These are phyloP conservation scores for Corapipo altera DNA, from an alignment of 2,113 vertebrate genomes.

Conservation along the genomic window DNA sequence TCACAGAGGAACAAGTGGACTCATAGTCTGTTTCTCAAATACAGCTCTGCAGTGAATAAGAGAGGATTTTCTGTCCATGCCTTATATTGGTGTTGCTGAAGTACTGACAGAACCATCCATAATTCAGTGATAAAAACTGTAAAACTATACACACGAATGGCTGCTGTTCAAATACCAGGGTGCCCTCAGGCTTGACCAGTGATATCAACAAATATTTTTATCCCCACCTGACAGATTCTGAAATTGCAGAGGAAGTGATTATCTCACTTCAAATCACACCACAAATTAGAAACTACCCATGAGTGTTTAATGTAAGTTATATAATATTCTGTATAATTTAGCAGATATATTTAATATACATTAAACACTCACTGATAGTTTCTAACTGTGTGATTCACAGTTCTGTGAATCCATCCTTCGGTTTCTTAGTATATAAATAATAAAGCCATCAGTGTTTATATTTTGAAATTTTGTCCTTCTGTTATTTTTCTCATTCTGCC, in stretches of 20 bases:
- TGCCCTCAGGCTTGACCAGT: not conserved
- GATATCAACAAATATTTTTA: not conserved
- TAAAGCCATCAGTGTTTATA: not conserved
- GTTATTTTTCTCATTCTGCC: not conserved
- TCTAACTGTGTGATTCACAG: not conserved
- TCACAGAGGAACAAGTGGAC: not conserved
- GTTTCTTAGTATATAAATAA: not conserved
- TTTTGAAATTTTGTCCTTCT: not conserved
- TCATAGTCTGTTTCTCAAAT: not conserved
- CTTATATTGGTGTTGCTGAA: not conserved
- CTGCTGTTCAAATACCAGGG: not conserved
- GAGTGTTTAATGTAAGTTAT: not conserved
- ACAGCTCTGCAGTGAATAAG: not conserved
- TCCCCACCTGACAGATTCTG: not conserved
- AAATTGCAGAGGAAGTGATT: not conserved
- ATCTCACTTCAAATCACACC: not conserved
- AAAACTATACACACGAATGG: not conserved
- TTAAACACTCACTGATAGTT: not conserved
- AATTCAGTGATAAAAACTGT: not conserved
- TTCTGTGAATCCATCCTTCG: not conserved
- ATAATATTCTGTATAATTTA: not conserved
- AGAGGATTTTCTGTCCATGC: not conserved
- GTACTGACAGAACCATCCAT: not conserved
- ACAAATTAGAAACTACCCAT: not conserved
- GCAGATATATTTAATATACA: not conserved